Evolutionary conservation across 2,797 vertebrate genomes (phyloP), one percentile per base, ranked within the genome.

Genomic region (Enteromius argenteus): DNA sequence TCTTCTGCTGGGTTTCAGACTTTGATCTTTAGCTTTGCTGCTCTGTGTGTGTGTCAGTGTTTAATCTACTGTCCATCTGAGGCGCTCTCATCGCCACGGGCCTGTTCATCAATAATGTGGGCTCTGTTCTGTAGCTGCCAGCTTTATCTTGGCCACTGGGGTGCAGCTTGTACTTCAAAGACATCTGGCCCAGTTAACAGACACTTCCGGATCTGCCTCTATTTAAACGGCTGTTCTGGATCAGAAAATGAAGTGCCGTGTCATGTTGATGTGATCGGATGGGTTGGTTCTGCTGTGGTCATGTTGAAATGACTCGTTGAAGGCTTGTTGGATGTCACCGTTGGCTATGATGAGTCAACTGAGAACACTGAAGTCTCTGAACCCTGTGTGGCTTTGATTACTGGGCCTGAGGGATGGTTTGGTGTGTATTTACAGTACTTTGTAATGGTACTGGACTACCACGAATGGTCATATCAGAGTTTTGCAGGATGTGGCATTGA

Each of bases 91-190:
- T 79, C 39, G 30, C 82, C 82, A 68, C 39, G 5, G 75, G 82
- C 82, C 53, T 77, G 46, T 83, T 84, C 82, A 79, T 84, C 82
- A 84, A 72, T 79, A 84, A 84, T 84, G 64, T 84, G 74, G 49
- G 15, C 51, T 79, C 74, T 69, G 49, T 49, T 84, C 82, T 78
- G 64, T 60, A 37, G 66, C 37, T 84, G 74, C 66, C 37, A 69
- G 67, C 66, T 84, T 79, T 71, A 84, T 84, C 53, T 62, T 71
- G 46, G 39, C 75, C 82, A 79, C 66, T 62, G 66, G 75, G 66
- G 66, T 69, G 30, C 49, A 62, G 75, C 82, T 69, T 71, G 51
- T 51, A 71, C 75, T 84, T 84, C 75, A 84, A 79, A 84, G 82
- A 71, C 66, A 84, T 84, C 75, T 84, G 82, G 51, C 74, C 64